Evolutionary conservation across 2,888 invertebrate genomes (phyloP).

Genomic region (Xestia c-nigrum): DNA sequence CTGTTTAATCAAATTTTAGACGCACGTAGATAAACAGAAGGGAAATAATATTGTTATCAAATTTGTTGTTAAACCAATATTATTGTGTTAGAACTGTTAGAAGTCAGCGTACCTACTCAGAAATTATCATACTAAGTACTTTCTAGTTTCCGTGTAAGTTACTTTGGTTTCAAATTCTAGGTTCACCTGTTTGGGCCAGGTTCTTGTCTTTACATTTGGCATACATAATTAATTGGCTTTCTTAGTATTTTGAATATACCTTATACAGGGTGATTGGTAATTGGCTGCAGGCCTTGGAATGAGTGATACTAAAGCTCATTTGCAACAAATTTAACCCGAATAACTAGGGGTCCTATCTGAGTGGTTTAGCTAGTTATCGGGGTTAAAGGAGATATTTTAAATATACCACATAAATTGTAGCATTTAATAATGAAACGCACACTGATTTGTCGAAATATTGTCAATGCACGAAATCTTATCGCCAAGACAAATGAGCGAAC

Average conservation of each 20-base stretch:
- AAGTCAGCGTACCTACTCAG: neutral
- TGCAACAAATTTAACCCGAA: too few relatives aligned
- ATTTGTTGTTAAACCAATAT: neutral
- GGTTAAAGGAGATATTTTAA: too few relatives aligned
- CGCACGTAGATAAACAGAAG: neutral
- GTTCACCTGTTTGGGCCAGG: too few relatives aligned
- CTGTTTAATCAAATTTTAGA: neutral
- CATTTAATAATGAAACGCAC: too few relatives aligned
- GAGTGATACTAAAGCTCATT: too few relatives aligned
- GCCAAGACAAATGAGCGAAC: slow-evolving; percentile 20
- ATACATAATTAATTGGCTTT: neutral
- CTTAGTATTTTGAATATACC: neutral
- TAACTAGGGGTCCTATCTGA: too few relatives aligned
- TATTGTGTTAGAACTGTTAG: neutral
- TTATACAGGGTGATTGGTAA: too few relatives aligned
- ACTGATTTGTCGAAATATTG: neutral
- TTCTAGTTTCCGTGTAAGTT: neutral
- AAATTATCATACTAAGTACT: neutral
- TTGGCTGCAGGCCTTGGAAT: too few relatives aligned
- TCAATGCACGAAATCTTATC: slow-evolving; percentile 24
- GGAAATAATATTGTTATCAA: neutral
- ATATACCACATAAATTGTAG: too few relatives aligned
- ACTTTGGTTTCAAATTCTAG: too few relatives aligned
- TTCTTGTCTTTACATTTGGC: neutral
- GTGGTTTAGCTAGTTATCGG: neutral